phyloP scores from a whole-genome alignment of 1,140 invertebrate species.

The Macrocentrus cingulum region DNA sequence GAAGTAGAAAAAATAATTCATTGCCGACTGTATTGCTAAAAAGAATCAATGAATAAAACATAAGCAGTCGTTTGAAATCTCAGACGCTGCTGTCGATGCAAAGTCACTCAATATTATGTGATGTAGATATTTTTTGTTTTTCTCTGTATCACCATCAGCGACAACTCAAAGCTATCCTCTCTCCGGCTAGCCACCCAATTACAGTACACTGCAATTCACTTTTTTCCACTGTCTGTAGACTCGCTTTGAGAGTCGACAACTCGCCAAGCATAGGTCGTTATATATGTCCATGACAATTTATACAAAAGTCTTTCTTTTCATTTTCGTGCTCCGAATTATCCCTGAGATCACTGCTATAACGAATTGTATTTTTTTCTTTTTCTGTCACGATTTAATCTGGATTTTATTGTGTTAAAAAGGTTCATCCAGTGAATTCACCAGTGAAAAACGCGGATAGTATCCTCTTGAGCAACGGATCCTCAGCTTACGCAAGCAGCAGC shows the following conservation, averaged over 20 bases:
- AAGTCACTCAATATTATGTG: neutral
- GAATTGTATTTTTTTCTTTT: slow-evolving; percentile 2
- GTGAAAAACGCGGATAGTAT: slow-evolving; percentile 31
- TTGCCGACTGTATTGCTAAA: no score
- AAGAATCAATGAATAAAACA: slow-evolving; percentile 8
- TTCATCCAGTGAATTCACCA: slow-evolving; percentile 31
- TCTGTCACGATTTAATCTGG: neutral
- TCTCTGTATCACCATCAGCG: neutral
- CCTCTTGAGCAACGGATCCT: slow-evolving; percentile 13
- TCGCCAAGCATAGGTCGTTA: neutral
- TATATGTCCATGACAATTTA: neutral
- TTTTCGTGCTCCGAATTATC: neutral
- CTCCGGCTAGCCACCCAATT: slow-evolving; percentile 7
- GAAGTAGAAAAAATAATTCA: no score
- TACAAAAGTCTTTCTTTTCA: neutral
- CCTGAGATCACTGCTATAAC: neutral
- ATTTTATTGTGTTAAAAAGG: slow-evolving; percentile 20
- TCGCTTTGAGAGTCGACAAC: neutral
- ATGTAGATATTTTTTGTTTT: neutral
- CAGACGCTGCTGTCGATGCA: neutral
- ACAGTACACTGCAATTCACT: slow-evolving; percentile 2
- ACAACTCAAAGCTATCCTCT: neutral
- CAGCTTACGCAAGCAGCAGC: slow-evolving; percentile 14
- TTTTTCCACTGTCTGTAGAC: neutral
- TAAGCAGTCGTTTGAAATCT: neutral